Conservation (phyloP, 1,140 invertebrate genomes). For the Lerema accius region DNA sequence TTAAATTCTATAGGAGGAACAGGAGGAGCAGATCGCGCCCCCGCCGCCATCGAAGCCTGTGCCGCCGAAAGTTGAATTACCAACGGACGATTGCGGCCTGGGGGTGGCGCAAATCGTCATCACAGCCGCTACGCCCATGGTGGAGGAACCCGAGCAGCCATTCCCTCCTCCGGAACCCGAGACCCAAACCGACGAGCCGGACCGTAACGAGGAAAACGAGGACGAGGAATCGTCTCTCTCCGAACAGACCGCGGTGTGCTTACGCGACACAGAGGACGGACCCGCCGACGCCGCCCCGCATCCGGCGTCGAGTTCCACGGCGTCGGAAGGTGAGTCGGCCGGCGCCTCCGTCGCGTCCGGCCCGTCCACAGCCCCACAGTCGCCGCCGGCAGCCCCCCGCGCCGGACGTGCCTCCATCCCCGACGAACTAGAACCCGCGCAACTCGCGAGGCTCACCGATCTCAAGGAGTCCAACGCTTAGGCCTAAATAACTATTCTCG, state of each 20-base stretch:
- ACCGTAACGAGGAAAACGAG: conserved; percentile 57
- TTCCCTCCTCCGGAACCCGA: conserved; percentile 84
- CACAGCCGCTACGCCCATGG: conserved; percentile 94
- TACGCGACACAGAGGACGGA: conserved; percentile 62
- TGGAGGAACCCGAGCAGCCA: conserved; percentile 88
- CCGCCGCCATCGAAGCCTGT: conserved; percentile 58
- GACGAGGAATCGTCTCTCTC: conserved; percentile 71
- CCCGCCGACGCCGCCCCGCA: conserved; percentile 62
- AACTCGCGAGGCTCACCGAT: conserved; percentile 91
- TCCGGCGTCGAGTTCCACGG: conserved; percentile 67
- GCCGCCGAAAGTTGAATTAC: conserved; percentile 64
- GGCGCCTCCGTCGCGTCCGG: conserved; percentile 61
- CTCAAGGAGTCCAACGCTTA: conserved; percentile 95
- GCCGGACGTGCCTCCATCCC: conserved; percentile 91
- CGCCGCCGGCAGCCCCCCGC: conserved; percentile 86
- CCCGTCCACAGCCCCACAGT: conserved; percentile 69
- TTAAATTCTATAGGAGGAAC: conserved; percentile 55
- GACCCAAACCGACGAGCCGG: conserved; percentile 50
- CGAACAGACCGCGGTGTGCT: conserved; percentile 68
- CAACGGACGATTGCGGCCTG: conserved; percentile 80
- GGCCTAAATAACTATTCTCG: conserved; percentile 38
- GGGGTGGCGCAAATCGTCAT: conserved; percentile 94
- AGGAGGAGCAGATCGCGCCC: conserved; percentile 46
- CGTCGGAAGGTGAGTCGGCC: conserved; percentile 67
- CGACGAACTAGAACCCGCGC: conserved; percentile 92